Percentiles rank a stretch among this genome's conserved stretches.
Conservation (phyloP, 2,888 invertebrate genomes). For the Stratiomys singularior region DNA sequence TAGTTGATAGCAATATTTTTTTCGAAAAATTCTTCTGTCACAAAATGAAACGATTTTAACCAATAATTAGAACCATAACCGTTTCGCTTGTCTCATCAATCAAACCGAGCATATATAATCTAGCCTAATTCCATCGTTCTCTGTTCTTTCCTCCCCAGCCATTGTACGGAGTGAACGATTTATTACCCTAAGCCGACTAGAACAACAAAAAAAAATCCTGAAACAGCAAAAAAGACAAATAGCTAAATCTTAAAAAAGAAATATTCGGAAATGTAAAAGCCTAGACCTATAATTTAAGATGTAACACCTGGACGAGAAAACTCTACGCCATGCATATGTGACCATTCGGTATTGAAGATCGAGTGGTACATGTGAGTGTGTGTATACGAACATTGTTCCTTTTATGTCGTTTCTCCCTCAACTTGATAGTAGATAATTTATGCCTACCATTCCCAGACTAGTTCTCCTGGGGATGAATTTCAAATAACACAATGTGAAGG, state of each 20-base stretch:
- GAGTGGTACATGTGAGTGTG: too few relatives aligned
- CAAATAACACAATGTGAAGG: too few relatives aligned
- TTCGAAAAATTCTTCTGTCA: too few relatives aligned
- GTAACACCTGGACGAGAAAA: slow-evolving; percentile 21
- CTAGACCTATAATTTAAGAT: slow-evolving; percentile 30
- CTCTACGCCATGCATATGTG: background rate
- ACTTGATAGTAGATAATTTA: too few relatives aligned
- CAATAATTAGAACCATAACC: background rate
- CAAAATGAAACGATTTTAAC: background rate
- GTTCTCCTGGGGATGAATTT: background rate
- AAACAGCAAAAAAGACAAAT: background rate
- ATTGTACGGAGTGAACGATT: background rate
- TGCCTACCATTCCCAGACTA: too few relatives aligned
- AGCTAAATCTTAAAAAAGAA: background rate
- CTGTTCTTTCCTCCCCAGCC: background rate
- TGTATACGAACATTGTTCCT: too few relatives aligned
- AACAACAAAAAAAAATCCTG: background rate
- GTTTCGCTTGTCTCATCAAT: background rate
- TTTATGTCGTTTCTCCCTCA: too few relatives aligned
- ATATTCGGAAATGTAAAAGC: slow-evolving; percentile 5
- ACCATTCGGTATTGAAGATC: too few relatives aligned
- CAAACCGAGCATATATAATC: background rate
- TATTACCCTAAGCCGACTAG: background rate
- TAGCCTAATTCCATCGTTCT: background rate
- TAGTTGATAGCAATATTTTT: too few relatives aligned